Base-by-base conservation (phyloP, 2,113 vertebrate species). In the Marcusenius ussheri region DNA sequence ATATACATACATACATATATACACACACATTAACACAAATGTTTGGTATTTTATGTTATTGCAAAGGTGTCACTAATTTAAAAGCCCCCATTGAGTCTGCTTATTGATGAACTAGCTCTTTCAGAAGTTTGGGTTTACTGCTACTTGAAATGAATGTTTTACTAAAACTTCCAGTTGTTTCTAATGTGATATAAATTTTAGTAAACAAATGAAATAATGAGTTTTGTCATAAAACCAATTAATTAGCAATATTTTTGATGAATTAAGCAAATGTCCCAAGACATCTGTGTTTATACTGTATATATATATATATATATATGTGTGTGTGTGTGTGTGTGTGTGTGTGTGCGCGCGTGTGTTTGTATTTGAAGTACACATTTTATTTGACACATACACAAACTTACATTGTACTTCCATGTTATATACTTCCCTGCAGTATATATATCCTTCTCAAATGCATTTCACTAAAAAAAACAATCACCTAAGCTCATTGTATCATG, bases 401-500 rank as follows among this genome's bases (percentile, higher is more conserved):
- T 27, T 70, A 11, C 62, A 70, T 24, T 53, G 17, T 21, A 53
- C 53, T 21, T 56, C 53, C 21, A 24, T 56, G 53, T 56, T 24
- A 56, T 6, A 24, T 42, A 42, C 39, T 42, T 42, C 19, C 24
- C 8, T 11, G 58, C 9, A 66, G 24, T 51, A 51, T 51, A 51
- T 50, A n/a, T 31, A 70, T 70, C 62, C 27, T 70, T 31, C 10
- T 70, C n/a, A 70, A 70, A 31, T 70, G n/a, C 27, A 70, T 31
- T 70, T 70, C 62, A 70, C 62, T 70, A 31, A 31, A 62, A 66
- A 70, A 70, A 66, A 66, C 8, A 66, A n/a, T 88, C 46, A 31
- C 45, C 51, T 74, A 90, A 90, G 90, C 87, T 85, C 53, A 27
- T 74, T 83, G 66, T 31, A 51, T 45, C 19, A 46, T 51, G 50